Evolutionary conservation across 2,113 vertebrate species (phyloP).

Genomic region (Calonectris borealis): DNA sequence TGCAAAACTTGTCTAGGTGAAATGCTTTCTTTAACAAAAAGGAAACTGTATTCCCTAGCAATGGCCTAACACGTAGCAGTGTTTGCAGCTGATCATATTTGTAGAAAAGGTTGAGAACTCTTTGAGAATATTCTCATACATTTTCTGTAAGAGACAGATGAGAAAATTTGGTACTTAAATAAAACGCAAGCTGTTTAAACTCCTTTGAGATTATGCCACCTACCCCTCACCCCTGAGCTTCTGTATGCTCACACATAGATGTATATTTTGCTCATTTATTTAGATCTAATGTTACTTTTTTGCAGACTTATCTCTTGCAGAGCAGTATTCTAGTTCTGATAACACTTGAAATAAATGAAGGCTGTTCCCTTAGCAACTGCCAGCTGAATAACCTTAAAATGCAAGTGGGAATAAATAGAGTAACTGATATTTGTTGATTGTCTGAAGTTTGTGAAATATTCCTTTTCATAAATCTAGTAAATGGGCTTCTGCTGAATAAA

Average conservation of each 20-base stretch:
- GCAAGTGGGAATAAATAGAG: background rate
- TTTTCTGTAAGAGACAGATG: background rate
- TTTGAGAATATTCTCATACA: background rate
- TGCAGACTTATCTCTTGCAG: background rate
- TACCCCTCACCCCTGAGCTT: background rate
- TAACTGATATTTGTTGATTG: conserved; percentile 13
- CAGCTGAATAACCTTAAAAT: conserved; percentile 7
- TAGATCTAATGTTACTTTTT: background rate
- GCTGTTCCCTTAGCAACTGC: conserved; percentile 44
- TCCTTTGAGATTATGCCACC: background rate
- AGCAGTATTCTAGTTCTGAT: background rate
- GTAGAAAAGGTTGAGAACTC: background rate
- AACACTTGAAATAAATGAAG: conserved; percentile 9
- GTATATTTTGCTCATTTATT: background rate
- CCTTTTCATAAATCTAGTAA: conserved; percentile 10
- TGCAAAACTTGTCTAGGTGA: background rate
- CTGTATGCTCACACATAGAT: background rate
- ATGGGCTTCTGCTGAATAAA: conserved; percentile 11
- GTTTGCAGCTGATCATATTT: background rate
- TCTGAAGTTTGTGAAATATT: conserved; percentile 29
- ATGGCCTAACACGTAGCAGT: background rate
- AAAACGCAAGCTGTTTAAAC: background rate
- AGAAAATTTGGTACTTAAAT: background rate
- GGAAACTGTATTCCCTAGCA: background rate
- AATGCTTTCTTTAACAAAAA: background rate